Conservation (phyloP, 1,140 invertebrate species). For the Periplaneta americana region DNA sequence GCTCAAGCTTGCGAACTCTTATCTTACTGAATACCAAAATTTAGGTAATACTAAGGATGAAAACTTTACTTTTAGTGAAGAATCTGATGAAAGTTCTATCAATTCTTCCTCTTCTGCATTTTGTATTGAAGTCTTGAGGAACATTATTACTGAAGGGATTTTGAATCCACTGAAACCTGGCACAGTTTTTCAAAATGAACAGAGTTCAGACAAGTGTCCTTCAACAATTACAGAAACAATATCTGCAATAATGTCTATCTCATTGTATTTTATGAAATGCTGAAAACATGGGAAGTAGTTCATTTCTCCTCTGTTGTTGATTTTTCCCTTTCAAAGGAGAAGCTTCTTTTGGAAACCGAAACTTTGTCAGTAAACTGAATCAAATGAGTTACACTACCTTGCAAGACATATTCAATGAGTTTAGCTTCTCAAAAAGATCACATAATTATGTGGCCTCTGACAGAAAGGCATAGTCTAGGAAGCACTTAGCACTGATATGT, state of each 20-base stretch:
- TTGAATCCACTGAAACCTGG: not conserved
- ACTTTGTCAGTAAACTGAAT: not conserved
- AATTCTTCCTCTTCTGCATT: not conserved
- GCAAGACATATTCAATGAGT: not conserved
- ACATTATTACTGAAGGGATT: not conserved
- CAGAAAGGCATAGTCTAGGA: no score
- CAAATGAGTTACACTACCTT: not conserved
- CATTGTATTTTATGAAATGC: not conserved
- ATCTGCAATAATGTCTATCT: not conserved
- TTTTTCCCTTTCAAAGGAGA: not conserved
- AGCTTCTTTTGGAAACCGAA: not conserved
- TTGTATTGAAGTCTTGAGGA: not conserved
- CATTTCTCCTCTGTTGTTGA: not conserved
- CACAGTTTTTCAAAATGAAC: not conserved
- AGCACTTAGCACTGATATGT: no score
- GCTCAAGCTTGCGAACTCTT: not conserved
- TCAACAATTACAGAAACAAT: not conserved
- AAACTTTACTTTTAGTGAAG: not conserved
- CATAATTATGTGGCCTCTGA: no score
- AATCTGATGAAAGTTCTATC: not conserved
- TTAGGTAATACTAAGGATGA: not conserved
- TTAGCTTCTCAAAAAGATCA: not conserved
- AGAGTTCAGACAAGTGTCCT: not conserved
- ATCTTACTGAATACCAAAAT: not conserved
- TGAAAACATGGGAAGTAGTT: not conserved